Evolutionary conservation across 1,140 invertebrate species (phyloP).

Genomic region (Drosophila athabasca): DNA sequence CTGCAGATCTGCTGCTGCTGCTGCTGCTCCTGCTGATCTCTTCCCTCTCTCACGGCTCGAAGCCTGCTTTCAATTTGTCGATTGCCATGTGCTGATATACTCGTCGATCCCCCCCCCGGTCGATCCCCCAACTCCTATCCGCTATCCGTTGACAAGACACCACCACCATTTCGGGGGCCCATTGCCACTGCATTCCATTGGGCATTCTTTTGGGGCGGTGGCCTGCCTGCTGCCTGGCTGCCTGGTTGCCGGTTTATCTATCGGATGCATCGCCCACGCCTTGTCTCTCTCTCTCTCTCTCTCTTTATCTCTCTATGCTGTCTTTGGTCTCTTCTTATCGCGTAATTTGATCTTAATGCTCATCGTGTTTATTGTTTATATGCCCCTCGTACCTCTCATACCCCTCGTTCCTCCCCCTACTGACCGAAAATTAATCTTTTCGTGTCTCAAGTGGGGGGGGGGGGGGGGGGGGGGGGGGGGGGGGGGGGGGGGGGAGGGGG

Average conservation of each 20-base stretch:
- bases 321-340: conserved; percentile 38
- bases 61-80: conserved; percentile 65
- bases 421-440: conserved; percentile 65
- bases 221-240: conserved; percentile 21
- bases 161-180: conserved; percentile 42
- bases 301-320: too few species aligned
- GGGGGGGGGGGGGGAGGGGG: background rate
- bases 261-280: conserved; percentile 48
- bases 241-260: conserved; percentile 18
- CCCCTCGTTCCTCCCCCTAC: conserved; percentile 7
- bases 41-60: background rate
- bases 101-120: background rate
- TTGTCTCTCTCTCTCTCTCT: conserved; percentile 22
- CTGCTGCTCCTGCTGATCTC: conserved; percentile 31
- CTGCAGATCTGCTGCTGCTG: conserved; percentile 39
- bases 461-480: conserved; percentile 5
- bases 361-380: conserved; percentile 70
- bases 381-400: background rate
- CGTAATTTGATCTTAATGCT: conserved; percentile 79
- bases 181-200: conserved; percentile 68
- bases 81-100: conserved; percentile 63
- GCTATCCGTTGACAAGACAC: conserved; percentile 6
- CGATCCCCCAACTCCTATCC: background rate
- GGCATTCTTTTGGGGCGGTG: conserved; percentile 28
- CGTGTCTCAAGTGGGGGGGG: conserved; percentile 39